Conservation (phyloP, 2,113 vertebrate species). For the Acrocephalus arundinaceus region DNA sequence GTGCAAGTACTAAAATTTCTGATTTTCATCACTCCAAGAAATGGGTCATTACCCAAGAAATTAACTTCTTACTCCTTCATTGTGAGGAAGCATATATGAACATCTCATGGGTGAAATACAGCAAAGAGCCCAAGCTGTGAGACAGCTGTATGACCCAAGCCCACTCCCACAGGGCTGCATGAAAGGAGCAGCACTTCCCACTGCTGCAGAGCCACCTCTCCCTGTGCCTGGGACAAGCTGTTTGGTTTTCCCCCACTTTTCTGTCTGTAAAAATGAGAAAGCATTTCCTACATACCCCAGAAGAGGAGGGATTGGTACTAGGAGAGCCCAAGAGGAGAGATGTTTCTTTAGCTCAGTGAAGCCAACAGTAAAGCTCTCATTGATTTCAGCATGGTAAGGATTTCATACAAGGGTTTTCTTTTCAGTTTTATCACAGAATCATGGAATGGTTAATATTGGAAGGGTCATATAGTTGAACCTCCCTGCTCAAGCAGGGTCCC, state of each 20-base stretch:
- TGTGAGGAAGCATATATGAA: not conserved
- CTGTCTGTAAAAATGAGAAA: not conserved
- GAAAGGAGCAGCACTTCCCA: not conserved
- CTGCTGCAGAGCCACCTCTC: not conserved
- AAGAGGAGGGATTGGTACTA: not conserved
- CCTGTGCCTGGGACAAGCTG: not conserved
- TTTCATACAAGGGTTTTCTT: not conserved
- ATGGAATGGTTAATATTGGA: not conserved
- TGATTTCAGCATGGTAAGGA: not conserved
- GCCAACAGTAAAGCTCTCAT: not conserved
- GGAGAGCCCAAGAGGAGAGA: not conserved
- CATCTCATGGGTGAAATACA: not conserved
- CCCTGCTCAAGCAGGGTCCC: not conserved
- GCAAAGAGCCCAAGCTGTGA: not conserved
- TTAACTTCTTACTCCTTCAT: not conserved
- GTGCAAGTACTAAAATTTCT: not conserved
- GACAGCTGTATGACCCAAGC: not conserved
- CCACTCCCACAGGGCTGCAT: fast-evolving
- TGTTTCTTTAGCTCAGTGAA: not conserved
- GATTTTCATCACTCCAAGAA: not conserved
- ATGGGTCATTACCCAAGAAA: not conserved
- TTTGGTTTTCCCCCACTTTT: not conserved
- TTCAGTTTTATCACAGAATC: not conserved
- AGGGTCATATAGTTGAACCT: not conserved
- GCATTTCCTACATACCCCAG: not conserved